phyloP scores from a whole-genome alignment of 2,113 vertebrate species.

The Myotis lucifugus region DNA sequence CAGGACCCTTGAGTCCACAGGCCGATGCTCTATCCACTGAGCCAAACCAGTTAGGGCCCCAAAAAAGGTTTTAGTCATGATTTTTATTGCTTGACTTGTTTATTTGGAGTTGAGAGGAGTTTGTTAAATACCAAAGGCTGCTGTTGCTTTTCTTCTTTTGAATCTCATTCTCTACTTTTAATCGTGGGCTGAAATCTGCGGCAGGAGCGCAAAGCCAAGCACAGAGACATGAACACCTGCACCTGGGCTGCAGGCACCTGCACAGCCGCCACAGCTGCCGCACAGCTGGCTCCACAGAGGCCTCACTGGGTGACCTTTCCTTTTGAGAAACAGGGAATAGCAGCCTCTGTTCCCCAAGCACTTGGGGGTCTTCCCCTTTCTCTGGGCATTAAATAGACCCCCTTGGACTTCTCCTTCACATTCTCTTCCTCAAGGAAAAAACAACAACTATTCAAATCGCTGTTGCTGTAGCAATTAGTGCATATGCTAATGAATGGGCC shows the following conservation, averaged over 20 bases:
- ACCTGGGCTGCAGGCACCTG: not conserved
- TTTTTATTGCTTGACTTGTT: not conserved
- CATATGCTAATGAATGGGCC: constrained; percentile 36
- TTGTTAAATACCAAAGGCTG: constrained; percentile 23
- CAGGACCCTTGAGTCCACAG: too few relatives aligned
- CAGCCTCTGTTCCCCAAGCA: not conserved
- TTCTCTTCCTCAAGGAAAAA: not conserved
- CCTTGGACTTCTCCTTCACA: not conserved
- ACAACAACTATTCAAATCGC: not conserved
- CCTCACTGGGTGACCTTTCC: constrained; percentile 9
- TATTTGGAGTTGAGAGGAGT: not conserved
- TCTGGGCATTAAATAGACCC: not conserved
- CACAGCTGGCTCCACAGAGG: not conserved
- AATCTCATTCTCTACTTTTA: constrained; percentile 24
- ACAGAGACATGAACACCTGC: not conserved
- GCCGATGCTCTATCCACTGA: too few relatives aligned
- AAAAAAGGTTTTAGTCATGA: not conserved
- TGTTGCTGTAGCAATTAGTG: not conserved
- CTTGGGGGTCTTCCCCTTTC: not conserved
- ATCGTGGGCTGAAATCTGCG: not conserved
- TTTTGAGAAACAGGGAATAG: constrained; percentile 56
- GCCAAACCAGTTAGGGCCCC: too few relatives aligned
- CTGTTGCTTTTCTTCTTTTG: not conserved
- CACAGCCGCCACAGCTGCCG: not conserved
- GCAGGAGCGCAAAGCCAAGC: not conserved